phyloP scores from a whole-genome alignment of 2,113 vertebrate genomes.

The Ciconia maguari region DNA sequence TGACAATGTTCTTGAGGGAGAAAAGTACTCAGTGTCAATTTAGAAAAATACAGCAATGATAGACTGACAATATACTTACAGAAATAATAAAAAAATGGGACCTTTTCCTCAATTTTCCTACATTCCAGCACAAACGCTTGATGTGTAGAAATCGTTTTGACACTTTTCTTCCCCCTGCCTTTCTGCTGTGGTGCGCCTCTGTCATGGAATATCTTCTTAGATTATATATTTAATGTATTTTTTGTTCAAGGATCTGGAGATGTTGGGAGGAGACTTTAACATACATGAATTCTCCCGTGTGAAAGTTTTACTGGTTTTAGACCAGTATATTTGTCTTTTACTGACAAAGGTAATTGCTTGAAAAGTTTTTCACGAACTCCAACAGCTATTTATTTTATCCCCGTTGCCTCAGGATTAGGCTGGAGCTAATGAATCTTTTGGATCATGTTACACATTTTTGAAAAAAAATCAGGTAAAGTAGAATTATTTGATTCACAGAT shows the following conservation, averaged over 20 bases:
- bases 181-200: background rate
- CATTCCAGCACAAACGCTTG: accelerated
- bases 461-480: background rate
- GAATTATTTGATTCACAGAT: background rate
- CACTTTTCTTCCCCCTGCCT: background rate
- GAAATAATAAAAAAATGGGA: background rate
- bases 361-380: background rate
- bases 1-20: background rate
- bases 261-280: background rate
- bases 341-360: background rate
- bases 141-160: background rate
- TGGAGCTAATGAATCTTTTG: background rate
- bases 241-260: background rate
- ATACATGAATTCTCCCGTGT: background rate
- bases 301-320: background rate
- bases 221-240: background rate
- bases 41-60: background rate
- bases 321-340: background rate
- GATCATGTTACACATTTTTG: background rate
- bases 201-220: background rate
- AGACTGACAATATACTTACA: background rate
- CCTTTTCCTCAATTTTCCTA: background rate
- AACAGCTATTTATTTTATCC: background rate
- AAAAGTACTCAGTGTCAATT: background rate
- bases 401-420: background rate